A percentile compares a stretch with the other conserved stretches of the same genome.
Evolutionary conservation across 2,888 invertebrate genomes (phyloP).

Genomic region (Cosmia trapezina): DNA sequence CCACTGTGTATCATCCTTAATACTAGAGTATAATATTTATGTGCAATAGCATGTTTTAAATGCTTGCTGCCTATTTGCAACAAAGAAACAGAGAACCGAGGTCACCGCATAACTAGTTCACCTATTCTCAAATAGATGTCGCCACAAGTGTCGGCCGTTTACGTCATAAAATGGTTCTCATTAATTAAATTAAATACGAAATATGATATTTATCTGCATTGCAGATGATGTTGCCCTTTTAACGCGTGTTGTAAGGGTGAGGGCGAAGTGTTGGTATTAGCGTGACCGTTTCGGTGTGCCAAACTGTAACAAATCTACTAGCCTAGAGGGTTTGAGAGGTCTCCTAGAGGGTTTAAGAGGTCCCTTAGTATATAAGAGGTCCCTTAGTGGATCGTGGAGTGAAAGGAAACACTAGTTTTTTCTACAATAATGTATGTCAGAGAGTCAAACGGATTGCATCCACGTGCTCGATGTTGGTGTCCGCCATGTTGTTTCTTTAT

Average conservation of each 20-base stretch:
- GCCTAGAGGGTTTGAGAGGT: no score
- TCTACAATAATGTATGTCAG: no score
- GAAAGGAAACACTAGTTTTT: no score
- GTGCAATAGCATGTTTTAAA: no score
- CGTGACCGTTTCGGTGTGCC: conserved; percentile 30
- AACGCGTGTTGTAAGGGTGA: conserved; percentile 66
- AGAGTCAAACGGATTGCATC: no score
- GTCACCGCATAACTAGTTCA: conserved; percentile 33
- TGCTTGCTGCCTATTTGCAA: not conserved
- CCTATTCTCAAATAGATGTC: conserved; percentile 48
- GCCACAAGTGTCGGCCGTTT: conserved; percentile 36
- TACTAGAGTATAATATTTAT: not conserved
- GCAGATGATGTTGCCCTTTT: conserved; percentile 78
- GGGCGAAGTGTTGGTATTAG: conserved; percentile 47
- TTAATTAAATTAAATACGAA: conserved; percentile 76
- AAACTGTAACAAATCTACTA: no score
- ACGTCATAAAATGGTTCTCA: conserved; percentile 62
- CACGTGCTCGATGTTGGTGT: no score
- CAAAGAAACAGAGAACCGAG: not conserved
- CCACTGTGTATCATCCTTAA: no score
- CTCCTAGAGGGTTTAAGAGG: no score
- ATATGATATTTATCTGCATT: conserved; percentile 81
- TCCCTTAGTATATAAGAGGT: no score
- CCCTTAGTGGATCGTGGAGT: no score
- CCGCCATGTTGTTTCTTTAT: no score